Base-by-base conservation (phyloP, 2,888 invertebrate species). In the Pandemis heparana region DNA sequence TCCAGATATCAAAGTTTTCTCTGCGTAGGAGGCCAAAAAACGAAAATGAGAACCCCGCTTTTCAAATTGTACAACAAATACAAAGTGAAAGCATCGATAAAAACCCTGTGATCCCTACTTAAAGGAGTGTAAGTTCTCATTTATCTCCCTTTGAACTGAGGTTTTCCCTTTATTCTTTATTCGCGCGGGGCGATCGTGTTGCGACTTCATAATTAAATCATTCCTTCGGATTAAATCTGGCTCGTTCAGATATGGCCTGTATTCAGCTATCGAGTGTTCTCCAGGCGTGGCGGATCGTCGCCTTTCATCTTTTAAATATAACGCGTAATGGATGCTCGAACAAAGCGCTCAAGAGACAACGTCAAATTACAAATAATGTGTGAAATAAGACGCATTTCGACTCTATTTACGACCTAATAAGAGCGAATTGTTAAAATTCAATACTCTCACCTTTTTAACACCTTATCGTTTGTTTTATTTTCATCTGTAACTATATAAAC, bases 191-290 rank as follows among this genome's bases (percentile, higher is more conserved):
- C 78, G 85, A 82, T 90, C 90, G 87, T 86, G 88, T 89, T 89
- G 85, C 86, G 88, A 86, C 85, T 88, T 85, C 83, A 86, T 89
- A 90, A 90, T 90, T 90, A 90, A 90, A 90, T 90, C 87, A 89
- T 89, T 88, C 86, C 87, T 88, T 83, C 81, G 89, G 88, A 89
- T 89, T 89, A 89, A 89, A 87, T 86, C 88, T 83, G 82, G 77
- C 81, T 84, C 84, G 83, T 89, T 89, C 84, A 87, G 83, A 83
- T 84, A 87, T 88, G 86, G 84, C 80, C 81, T 78, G 85, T 87
- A 89, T 88, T 87, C 87, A 85, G 85, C 81, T 82, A 83, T 85
- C 83, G 85, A 87, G 86, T 80, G 85, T 80, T 81, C 85, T 87
- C 81, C 82, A 84, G 80, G 81, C 81, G 82, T 82, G 83, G 80